phyloP scores from a whole-genome alignment of 2,888 invertebrate species.

The Coelinius sp. region DNA sequence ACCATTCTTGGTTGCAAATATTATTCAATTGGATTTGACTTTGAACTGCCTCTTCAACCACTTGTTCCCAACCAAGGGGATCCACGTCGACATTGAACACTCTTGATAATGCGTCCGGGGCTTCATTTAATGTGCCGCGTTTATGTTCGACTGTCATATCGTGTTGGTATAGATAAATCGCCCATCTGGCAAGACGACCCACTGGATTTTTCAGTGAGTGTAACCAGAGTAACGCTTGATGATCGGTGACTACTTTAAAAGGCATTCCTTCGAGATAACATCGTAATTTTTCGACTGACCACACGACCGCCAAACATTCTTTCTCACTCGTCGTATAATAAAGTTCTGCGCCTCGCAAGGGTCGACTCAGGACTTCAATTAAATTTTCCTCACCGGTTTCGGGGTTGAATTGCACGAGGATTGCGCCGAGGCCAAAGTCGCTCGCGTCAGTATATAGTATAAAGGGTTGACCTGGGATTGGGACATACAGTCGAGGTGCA shows the following conservation, averaged over 20 bases:
- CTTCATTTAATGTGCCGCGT: constrained; percentile 33
- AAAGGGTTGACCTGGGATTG: constrained; percentile 38
- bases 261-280: constrained; percentile 37
- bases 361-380: too few species aligned
- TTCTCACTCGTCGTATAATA: constrained; percentile 39
- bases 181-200: constrained; percentile 43
- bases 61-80: constrained; percentile 27
- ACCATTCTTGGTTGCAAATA: not conserved
- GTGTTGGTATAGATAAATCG: constrained; percentile 34
- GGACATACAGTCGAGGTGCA: constrained; percentile 31
- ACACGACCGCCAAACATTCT: constrained; percentile 32
- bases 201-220: constrained; percentile 33
- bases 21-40: not conserved
- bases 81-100: constrained; percentile 35
- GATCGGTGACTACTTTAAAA: constrained; percentile 39
- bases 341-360: constrained; percentile 39
- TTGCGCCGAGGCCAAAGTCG: constrained; percentile 44
- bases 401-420: constrained; percentile 39
- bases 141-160: constrained; percentile 23
- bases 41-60: constrained; percentile 4
- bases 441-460: constrained; percentile 42
- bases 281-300: not conserved
- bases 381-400: constrained; percentile 36
- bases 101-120: constrained; percentile 33
- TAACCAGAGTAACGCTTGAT: constrained; percentile 45